Conservation (phyloP, 2,888 invertebrate species). For the Epinotia brunnichana region DNA sequence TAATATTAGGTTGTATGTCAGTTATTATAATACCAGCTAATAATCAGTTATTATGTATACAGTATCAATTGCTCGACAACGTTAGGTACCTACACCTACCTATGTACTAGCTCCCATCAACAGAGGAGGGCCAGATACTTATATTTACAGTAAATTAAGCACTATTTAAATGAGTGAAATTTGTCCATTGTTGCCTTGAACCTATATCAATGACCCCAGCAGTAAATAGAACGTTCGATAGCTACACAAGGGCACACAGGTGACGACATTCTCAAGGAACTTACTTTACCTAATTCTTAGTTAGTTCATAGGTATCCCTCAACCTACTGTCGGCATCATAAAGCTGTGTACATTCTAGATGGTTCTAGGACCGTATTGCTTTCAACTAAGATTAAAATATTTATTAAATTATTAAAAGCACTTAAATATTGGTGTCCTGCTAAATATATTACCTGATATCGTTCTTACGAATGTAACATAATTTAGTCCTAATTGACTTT, state of each 20-base stretch:
- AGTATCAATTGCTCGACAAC: neutral
- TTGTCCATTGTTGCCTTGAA: constrained; percentile 5
- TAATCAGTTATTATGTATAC: neutral
- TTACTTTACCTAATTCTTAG: neutral
- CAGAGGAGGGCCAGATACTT: no score
- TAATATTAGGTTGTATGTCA: neutral
- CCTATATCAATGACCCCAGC: constrained; percentile 20
- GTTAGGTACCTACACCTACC: no score
- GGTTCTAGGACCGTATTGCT: no score
- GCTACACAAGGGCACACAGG: constrained; percentile 18
- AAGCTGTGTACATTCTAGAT: no score
- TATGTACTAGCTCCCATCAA: no score
- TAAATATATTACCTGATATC: no score
- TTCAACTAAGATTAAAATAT: no score
- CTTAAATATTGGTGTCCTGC: no score
- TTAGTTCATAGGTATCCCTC: neutral
- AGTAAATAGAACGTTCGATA: constrained; percentile 23
- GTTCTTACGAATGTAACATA: no score
- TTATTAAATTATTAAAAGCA: no score
- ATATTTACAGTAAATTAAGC: no score
- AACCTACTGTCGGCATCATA: neutral
- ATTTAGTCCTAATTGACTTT: no score
- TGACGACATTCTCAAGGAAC: constrained; percentile 23
- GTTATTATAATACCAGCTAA: neutral
- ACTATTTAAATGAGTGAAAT: neutral